A percentile compares a stretch with the other conserved stretches of the same genome.
Evolutionary conservation across 2,113 vertebrate genomes (phyloP).

Genomic region (Amphiprion percula): DNA sequence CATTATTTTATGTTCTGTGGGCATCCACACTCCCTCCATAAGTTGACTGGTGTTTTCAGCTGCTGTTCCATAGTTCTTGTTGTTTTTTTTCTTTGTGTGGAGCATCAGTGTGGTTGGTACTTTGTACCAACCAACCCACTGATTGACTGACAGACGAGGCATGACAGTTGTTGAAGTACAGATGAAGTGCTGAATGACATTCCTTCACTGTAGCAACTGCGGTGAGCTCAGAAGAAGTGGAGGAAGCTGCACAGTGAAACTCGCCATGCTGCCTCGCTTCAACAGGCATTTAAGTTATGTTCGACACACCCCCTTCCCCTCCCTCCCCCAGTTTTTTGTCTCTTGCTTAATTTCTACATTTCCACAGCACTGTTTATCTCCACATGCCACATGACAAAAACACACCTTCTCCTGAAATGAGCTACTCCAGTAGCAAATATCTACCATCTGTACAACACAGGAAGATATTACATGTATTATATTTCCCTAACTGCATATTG

Average conservation of each 20-base stretch:
- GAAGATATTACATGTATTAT: neutral
- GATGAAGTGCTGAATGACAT: constrained; percentile 65
- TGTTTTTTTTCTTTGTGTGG: neutral
- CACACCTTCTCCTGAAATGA: too few relatives aligned
- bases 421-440: neutral
- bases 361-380: constrained; percentile 2
- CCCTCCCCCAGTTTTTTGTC: neutral
- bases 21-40: neutral
- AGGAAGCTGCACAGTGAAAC: constrained; percentile 54
- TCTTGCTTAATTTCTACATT: constrained; percentile 47
- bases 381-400: too few relatives aligned
- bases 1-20: neutral
- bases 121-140: constrained; percentile 1
- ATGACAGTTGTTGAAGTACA: constrained; percentile 42
- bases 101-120: constrained; percentile 13
- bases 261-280: constrained; percentile 33
- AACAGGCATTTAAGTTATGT: constrained; percentile 62
- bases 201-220: constrained; percentile 53
- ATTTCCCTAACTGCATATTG: neutral
- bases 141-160: constrained; percentile 29
- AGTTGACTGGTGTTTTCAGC: neutral
- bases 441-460: neutral
- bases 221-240: constrained; percentile 34
- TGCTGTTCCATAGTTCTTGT: neutral
- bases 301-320: neutral